Evolutionary conservation across 2,113 vertebrate species (phyloP).

Genomic region (Seriola rivoliana): DNA sequence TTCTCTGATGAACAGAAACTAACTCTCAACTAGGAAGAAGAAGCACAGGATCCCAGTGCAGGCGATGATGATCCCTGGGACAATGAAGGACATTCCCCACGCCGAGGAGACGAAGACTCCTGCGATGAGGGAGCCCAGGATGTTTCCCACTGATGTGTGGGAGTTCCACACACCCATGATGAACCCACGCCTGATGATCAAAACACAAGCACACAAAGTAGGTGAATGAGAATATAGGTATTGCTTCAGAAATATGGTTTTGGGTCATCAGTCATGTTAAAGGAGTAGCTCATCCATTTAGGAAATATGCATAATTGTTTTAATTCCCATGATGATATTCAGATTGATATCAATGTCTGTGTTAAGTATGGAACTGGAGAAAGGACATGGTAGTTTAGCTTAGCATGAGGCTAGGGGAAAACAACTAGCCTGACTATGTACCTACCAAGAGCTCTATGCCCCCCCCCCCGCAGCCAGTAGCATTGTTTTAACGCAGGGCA

Average conservation of each 20-base stretch:
- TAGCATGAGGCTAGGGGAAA: too few species aligned
- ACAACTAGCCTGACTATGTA: too few species aligned
- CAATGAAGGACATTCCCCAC: slow-evolving; percentile 96
- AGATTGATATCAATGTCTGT: too few species aligned
- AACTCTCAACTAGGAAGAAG: slow-evolving; percentile 96
- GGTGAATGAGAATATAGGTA: background rate
- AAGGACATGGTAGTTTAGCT: too few species aligned
- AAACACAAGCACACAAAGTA: slow-evolving; percentile 23
- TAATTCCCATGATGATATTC: background rate
- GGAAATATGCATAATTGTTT: background rate
- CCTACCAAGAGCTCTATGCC: too few species aligned
- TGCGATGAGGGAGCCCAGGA: slow-evolving; percentile 95
- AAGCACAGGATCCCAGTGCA: slow-evolving; percentile 91
- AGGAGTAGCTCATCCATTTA: background rate
- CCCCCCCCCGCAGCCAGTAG: too few species aligned
- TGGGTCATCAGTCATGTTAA: background rate
- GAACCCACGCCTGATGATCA: slow-evolving; percentile 88
- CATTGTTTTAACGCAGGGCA: too few species aligned
- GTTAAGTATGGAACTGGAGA: background rate
- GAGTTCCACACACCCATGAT: slow-evolving; percentile 99
- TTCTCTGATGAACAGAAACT: slow-evolving; percentile 70
- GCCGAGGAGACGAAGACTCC: slow-evolving; percentile 89
- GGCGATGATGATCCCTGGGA: slow-evolving; percentile 91
- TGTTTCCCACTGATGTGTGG: slow-evolving; percentile 97
- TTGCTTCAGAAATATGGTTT: background rate